A percentile compares a stretch with the other conserved stretches of the same genome.
Evolutionary conservation across 2,113 vertebrate species (phyloP).

Genomic region (Bubo blakistoni): DNA sequence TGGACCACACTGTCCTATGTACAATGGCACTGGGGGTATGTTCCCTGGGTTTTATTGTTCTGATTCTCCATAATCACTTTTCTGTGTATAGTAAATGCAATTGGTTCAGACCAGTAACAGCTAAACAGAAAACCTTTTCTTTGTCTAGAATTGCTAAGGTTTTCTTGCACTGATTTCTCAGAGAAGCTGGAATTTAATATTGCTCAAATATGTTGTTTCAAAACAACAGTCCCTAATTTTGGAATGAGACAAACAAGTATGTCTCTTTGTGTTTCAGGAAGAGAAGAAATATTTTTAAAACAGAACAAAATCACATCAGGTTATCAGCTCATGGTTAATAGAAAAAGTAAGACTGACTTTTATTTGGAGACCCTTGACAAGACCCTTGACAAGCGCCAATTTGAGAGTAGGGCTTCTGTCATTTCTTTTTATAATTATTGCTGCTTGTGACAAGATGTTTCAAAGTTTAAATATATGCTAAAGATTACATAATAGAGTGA

Average conservation of each 20-base stretch:
- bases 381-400: not conserved
- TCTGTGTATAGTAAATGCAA: not conserved
- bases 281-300: not conserved
- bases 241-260: not conserved
- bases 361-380: not conserved
- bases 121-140: not conserved
- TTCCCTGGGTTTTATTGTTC: not conserved
- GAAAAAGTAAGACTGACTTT: not conserved
- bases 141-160: not conserved
- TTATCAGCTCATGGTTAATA: not conserved
- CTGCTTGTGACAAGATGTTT: not conserved
- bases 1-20: accelerated
- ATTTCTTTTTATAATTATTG: not conserved
- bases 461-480: not conserved
- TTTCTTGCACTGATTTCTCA: not conserved
- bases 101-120: not conserved
- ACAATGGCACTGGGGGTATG: not conserved
- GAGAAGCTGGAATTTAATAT: not conserved
- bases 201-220: not conserved
- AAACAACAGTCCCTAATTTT: not conserved
- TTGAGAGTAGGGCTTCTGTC: not conserved
- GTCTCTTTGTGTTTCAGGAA: not conserved
- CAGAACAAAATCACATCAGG: not conserved
- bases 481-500: not conserved
- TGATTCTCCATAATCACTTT: not conserved